Percentiles rank a stretch among this genome's conserved stretches.
phyloP scores from a whole-genome alignment of 2,113 vertebrate genomes.

The Lipophrys pholis region DNA sequence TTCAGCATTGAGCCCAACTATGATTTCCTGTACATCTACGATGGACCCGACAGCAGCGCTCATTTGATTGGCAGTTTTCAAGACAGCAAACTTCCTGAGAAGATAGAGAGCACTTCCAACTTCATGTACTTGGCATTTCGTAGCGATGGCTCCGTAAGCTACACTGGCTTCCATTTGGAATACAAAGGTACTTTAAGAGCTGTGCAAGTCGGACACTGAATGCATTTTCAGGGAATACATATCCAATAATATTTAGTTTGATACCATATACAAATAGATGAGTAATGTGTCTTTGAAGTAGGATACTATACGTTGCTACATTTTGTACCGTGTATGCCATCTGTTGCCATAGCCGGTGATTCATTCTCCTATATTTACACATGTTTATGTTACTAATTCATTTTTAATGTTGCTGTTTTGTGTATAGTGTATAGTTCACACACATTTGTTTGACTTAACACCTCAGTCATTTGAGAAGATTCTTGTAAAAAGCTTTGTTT shows the following conservation, averaged over 20 bases:
- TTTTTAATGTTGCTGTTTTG: constrained; percentile 15
- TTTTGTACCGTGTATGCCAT: constrained; percentile 29
- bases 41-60: constrained; percentile 91
- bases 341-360: constrained; percentile 14
- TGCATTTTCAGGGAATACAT: constrained; percentile 30
- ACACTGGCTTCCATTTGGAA: constrained; percentile 97
- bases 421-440: constrained; percentile 1
- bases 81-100: constrained; percentile 97
- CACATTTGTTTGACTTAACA: neutral
- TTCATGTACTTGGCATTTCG: constrained; percentile 97
- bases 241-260: constrained; percentile 18
- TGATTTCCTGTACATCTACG: constrained; percentile 97
- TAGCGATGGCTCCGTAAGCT: constrained; percentile 98
- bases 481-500: constrained; percentile 42
- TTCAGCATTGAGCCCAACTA: constrained; percentile 99
- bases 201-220: constrained; percentile 8
- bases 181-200: constrained; percentile 91
- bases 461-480: neutral
- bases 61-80: constrained; percentile 97
- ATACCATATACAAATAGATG: constrained; percentile 18
- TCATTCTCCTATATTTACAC: constrained; percentile 12
- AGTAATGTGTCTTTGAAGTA: constrained; percentile 5
- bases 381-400: constrained; percentile 9
- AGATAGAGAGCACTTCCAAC: constrained; percentile 96
- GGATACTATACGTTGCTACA: too few relatives aligned